phyloP scores from a whole-genome alignment of 35 echinoderm and acorn worm genomes.

The Holothuria glaberrima region DNA sequence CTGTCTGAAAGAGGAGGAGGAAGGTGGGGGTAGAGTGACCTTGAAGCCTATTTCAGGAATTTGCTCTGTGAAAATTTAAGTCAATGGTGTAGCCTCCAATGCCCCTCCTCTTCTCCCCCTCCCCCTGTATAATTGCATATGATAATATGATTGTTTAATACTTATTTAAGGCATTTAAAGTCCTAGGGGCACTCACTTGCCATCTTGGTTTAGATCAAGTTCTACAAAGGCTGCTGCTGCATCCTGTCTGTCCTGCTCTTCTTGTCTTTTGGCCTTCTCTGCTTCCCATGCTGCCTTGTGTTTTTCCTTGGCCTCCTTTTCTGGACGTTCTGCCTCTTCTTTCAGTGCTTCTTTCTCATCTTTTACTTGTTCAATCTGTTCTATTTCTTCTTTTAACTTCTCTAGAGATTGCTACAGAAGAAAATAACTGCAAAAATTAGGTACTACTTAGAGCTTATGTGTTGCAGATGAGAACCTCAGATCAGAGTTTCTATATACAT shows the following conservation, averaged over 20 bases:
- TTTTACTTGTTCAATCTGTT: conserved; percentile 54
- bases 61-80: no score
- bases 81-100: no score
- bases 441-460: no score
- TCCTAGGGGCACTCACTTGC: conserved; percentile 9
- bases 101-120: no score
- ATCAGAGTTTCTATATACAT: no score
- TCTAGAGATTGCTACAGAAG: conserved; percentile 58
- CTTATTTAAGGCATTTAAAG: no score
- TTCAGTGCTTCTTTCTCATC: conserved; percentile 77
- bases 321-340: conserved; percentile 78
- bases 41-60: no score
- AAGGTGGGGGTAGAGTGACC: no score
- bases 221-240: conserved; percentile 44
- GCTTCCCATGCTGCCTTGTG: conserved; percentile 81
- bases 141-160: no score
- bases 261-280: conserved; percentile 38
- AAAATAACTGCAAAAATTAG: background rate
- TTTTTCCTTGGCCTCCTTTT: conserved; percentile 84
- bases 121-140: no score
- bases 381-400: conserved; percentile 63
- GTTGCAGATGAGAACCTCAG: no score
- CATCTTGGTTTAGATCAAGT: conserved; percentile 54
- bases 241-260: conserved; percentile 42
- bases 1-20: no score